A percentile compares a stretch with the other conserved stretches of the same genome.
Evolutionary conservation across 2,113 vertebrate genomes (phyloP).

Genomic region (Dicentrarchus labrax): DNA sequence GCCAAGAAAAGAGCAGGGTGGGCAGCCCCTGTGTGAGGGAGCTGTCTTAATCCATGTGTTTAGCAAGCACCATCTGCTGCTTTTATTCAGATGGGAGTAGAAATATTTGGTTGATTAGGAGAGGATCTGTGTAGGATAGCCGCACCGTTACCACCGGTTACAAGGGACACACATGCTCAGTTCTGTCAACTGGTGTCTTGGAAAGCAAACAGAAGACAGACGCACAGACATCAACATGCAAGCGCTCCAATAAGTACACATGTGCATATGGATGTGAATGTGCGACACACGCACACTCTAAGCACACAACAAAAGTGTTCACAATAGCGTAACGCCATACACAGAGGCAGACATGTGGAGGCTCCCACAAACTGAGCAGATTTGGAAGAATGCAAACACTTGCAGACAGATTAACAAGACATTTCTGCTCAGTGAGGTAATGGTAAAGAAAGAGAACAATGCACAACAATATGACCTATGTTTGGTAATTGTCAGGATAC

Average conservation of each 20-base stretch:
- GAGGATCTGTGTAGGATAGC: constrained; percentile 67
- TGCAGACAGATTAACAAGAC: background rate
- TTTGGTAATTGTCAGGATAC: background rate
- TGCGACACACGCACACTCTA: background rate
- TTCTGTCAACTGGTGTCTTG: constrained; percentile 58
- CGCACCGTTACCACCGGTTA: constrained; percentile 54
- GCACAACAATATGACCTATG: background rate
- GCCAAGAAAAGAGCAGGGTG: constrained; percentile 72
- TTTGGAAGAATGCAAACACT: constrained; percentile 7
- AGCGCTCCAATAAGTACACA: background rate
- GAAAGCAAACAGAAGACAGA: constrained; percentile 39
- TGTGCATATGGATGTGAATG: background rate
- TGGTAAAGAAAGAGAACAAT: background rate
- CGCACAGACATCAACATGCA: constrained; percentile 2
- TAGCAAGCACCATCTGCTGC: constrained; percentile 78
- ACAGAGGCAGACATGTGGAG: background rate
- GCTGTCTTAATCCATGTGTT: constrained; percentile 75
- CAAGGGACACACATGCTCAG: constrained; percentile 46
- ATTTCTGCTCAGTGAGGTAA: background rate
- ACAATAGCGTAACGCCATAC: background rate
- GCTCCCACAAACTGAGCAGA: background rate
- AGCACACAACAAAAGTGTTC: background rate
- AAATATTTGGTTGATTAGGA: constrained; percentile 80
- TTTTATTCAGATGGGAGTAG: constrained; percentile 73
- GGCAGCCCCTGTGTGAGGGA: constrained; percentile 70